Evolutionary conservation across 2,797 vertebrate genomes (phyloP), one percentile per base, ranked within the genome.

Genomic region (Gymnothorax javanicus): DNA sequence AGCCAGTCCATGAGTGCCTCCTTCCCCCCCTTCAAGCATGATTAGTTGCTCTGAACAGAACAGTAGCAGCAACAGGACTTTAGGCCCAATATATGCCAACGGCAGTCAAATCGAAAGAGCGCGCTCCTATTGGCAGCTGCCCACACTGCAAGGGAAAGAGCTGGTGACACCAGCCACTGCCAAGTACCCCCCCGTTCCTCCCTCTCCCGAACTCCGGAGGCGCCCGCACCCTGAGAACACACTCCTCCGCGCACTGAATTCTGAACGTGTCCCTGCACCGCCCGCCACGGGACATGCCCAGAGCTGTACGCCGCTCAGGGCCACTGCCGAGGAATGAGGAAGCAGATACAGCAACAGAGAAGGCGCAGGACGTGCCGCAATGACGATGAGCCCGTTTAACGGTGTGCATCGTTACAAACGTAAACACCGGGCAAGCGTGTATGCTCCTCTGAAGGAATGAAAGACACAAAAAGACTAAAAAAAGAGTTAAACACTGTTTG

Each of bases 281-380:
- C 92, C 92, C 92, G 82, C 90, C 94, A 91, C 92, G 83, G 13
- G 94, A 94, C 93, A 91, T 91, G 94, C 90, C 91, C 88, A n/a
- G 57, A 86, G 87, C 77, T 6, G 84, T 6, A 1, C 0, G 1
- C 73, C 87, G 60, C 20, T 88, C 94, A 92, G 94, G 92, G 90
- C 86, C 91, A 86, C 11, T 86, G 79, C n/a, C 82, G 88, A 92
- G 92, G 92, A 93, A 94, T 95, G 94, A 93, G 93, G 93, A 95
- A 94, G 90, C 3, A 11, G 85, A 86, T 23, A 13, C 0, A 71
- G 87, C 59, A 91, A 91, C 89, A 58, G 5, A 0, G 9, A 15
- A 57, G 50, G 71, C 67, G 62, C 7, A 60, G 27, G 27, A 43
- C 20, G 52, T 0, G 2, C 56, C 71, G 89, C 73, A 25, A 59